phyloP scores from a whole-genome alignment of 1,140 invertebrate genomes.

The Calephelis virginiensis region DNA sequence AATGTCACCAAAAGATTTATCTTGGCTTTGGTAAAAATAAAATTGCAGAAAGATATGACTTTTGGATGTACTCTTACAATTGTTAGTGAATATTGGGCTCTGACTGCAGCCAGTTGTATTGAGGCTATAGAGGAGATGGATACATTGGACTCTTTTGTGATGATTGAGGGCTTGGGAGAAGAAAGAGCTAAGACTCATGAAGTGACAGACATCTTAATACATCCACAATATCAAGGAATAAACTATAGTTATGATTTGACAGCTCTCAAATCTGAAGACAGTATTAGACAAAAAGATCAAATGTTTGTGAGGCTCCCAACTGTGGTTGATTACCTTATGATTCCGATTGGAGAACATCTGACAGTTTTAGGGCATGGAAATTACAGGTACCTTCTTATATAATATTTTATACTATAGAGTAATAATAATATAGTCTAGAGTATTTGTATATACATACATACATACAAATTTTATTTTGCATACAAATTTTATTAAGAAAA shows the following conservation, averaged over 20 bases:
- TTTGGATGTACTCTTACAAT: conserved; percentile 57
- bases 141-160: conserved; percentile 52
- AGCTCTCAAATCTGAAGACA: conserved; percentile 41
- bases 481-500: too few species aligned
- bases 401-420: too few species aligned
- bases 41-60: conserved; percentile 35
- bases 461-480: too few species aligned
- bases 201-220: conserved; percentile 46
- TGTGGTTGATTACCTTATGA: conserved; percentile 43
- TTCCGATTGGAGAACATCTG: conserved; percentile 48
- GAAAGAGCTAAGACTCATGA: conserved; percentile 28
- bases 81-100: conserved; percentile 47
- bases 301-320: conserved; percentile 30
- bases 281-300: conserved; percentile 19
- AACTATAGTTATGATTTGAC: conserved; percentile 48
- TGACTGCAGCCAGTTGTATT: conserved; percentile 64
- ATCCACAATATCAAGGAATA: conserved; percentile 50
- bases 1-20: conserved; percentile 30
- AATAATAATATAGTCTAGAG: too few species aligned
- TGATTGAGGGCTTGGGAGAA: conserved; percentile 43
- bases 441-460: too few species aligned
- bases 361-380: conserved; percentile 48
- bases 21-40: conserved; percentile 52
- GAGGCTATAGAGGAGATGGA: conserved; percentile 57
- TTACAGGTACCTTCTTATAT: conserved; percentile 39